phyloP scores from a whole-genome alignment of 2,797 vertebrate species.

The Alcedo quadribrachys region DNA sequence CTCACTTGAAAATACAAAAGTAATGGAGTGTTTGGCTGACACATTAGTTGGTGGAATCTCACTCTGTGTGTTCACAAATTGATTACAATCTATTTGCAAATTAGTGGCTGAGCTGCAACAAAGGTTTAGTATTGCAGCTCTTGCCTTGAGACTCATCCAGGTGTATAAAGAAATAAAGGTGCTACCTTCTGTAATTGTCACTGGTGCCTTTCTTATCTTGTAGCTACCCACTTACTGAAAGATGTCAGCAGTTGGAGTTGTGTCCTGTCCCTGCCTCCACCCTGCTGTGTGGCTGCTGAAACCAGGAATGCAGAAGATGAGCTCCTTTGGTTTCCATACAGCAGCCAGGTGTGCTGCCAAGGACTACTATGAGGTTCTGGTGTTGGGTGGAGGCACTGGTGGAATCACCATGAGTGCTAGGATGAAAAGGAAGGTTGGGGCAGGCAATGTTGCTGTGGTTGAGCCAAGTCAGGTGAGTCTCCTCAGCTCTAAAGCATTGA shows the following conservation, averaged over 20 bases:
- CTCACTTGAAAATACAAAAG: not conserved
- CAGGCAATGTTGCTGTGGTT: constrained; percentile 89
- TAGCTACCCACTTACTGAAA: not conserved
- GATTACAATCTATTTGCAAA: not conserved
- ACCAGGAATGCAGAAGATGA: constrained; percentile 23
- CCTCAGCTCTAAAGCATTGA: not conserved
- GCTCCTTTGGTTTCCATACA: constrained; percentile 77
- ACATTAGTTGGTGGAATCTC: not conserved
- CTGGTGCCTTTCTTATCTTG: not conserved
- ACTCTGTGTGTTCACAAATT: not conserved
- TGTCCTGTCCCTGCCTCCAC: not conserved
- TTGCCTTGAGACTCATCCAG: not conserved
- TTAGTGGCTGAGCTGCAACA: not conserved
- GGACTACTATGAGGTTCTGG: constrained; percentile 90
- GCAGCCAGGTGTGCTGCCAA: constrained; percentile 76
- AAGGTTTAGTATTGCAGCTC: not conserved
- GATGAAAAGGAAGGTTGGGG: constrained; percentile 91
- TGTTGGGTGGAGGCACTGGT: constrained; percentile 91
- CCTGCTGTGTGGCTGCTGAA: constrained; percentile 57
- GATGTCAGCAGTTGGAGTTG: constrained; percentile 65
- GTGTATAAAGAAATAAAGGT: not conserved
- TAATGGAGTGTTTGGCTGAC: not conserved
- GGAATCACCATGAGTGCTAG: constrained; percentile 92
- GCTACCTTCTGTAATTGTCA: not conserved
- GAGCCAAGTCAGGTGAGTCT: constrained; percentile 89